Evolutionary conservation across 2,888 invertebrate species (phyloP).

Genomic region (Cryptus armator): DNA sequence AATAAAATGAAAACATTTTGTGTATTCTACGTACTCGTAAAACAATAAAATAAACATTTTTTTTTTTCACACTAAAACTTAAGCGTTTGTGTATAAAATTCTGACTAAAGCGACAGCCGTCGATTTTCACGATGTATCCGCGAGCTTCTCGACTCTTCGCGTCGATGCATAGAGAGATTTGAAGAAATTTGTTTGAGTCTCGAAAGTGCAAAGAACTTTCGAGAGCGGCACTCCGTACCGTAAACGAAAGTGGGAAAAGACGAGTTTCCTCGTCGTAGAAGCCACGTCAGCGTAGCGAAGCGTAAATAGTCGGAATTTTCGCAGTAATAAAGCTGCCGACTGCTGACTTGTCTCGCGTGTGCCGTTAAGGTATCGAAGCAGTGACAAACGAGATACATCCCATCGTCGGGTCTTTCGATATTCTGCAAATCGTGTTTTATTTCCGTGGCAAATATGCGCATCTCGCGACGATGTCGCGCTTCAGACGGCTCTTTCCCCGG

Average conservation of each 20-base stretch:
- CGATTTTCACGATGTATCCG: too few species aligned
- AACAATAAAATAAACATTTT: too few species aligned
- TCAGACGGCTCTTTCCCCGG: slow-evolving; percentile 54
- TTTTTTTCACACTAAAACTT: too few species aligned
- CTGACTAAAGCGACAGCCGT: too few species aligned
- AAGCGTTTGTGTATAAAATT: too few species aligned
- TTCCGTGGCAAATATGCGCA: not conserved
- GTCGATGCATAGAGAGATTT: not conserved
- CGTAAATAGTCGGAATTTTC: slow-evolving; percentile 8
- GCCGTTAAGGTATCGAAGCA: slow-evolving; percentile 18
- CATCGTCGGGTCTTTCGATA: not conserved
- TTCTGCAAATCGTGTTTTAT: slow-evolving; percentile 29
- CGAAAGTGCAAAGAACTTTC: slow-evolving; percentile 15
- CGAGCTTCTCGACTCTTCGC: too few species aligned
- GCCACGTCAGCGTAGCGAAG: slow-evolving; percentile 7
- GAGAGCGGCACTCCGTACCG: slow-evolving; percentile 12
- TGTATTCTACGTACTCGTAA: too few species aligned
- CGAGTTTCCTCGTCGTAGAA: not conserved
- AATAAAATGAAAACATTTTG: too few species aligned
- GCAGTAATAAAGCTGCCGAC: slow-evolving; percentile 9
- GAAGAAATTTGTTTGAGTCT: slow-evolving; percentile 5
- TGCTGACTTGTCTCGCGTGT: not conserved
- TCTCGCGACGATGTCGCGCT: slow-evolving; percentile 27
- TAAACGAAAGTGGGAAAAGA: slow-evolving; percentile 3
- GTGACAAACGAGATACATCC: slow-evolving; percentile 28